Conservation (phyloP, 2,113 vertebrate genomes). For the Saimiri boliviensis region DNA sequence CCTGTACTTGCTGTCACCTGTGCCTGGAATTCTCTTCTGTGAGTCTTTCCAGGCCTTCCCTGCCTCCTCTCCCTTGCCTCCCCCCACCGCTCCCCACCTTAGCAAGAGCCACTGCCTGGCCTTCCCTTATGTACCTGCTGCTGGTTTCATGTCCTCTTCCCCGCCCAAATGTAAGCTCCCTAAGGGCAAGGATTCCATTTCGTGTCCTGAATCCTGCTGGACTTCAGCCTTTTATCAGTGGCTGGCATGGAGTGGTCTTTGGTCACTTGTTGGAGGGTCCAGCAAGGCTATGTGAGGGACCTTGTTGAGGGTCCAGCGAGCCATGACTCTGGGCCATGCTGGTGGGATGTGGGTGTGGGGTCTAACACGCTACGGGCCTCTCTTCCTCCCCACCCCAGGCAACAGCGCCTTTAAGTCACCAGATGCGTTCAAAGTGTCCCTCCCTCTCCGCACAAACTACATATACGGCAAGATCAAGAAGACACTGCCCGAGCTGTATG, state of each 20-base stretch:
- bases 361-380: fast-evolving
- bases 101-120: not conserved
- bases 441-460: conserved; percentile 97
- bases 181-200: not conserved
- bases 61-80: not conserved
- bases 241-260: not conserved
- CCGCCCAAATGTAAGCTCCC: not conserved
- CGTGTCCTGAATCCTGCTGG: no score
- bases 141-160: not conserved
- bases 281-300: not conserved
- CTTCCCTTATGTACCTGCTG: no score
- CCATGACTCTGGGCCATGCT: fast-evolving
- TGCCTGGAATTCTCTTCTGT: not conserved
- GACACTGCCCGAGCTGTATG: conserved; percentile 96
- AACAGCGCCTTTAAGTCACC: conserved; percentile 97
- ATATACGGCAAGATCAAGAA: conserved; percentile 97
- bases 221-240: not conserved
- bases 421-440: conserved; percentile 96
- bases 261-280: not conserved
- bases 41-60: no score
- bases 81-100: not conserved
- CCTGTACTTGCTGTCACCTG: not conserved
- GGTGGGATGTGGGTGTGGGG: fast-evolving
- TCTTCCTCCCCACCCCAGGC: conserved; percentile 79
- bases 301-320: not conserved